Evolutionary conservation across 2,797 vertebrate genomes (phyloP).

Genomic region (Tapirus indicus): DNA sequence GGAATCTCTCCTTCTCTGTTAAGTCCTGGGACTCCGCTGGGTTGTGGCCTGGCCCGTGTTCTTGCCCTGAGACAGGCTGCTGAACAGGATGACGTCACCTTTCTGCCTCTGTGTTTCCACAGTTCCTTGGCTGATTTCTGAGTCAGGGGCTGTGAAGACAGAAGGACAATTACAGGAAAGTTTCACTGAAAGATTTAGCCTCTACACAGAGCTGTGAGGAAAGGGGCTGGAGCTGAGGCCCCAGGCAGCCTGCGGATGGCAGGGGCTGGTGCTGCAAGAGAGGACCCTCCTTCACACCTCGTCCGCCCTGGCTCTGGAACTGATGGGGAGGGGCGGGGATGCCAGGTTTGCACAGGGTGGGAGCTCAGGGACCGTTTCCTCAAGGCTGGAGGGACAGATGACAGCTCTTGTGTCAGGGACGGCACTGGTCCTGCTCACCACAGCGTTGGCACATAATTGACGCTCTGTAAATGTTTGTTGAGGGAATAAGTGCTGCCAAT

Average conservation of each 20-base stretch:
- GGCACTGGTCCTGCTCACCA: accelerated
- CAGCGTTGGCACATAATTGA: accelerated
- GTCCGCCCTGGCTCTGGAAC: neutral
- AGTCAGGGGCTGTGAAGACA: neutral
- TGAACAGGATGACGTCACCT: neutral
- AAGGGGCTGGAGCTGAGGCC: neutral
- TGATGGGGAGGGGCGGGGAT: neutral
- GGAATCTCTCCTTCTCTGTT: neutral
- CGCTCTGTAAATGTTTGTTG: accelerated
- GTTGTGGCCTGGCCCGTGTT: neutral
- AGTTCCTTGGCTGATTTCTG: neutral
- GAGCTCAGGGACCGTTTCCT: neutral
- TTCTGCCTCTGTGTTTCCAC: neutral
- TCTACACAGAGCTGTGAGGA: neutral
- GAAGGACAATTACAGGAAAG: constrained; percentile 51
- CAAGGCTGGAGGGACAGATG: accelerated
- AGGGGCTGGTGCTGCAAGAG: neutral
- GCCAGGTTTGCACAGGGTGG: neutral
- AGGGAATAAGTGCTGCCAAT: neutral
- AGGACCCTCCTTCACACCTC: too few relatives aligned
- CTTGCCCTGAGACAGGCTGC: neutral
- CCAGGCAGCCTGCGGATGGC: neutral
- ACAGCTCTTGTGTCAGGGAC: neutral
- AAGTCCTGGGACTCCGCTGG: neutral
- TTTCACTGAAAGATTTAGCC: constrained; percentile 27